Conservation (phyloP, 2,113 vertebrate species). For the Puntigrus tetrazona region DNA sequence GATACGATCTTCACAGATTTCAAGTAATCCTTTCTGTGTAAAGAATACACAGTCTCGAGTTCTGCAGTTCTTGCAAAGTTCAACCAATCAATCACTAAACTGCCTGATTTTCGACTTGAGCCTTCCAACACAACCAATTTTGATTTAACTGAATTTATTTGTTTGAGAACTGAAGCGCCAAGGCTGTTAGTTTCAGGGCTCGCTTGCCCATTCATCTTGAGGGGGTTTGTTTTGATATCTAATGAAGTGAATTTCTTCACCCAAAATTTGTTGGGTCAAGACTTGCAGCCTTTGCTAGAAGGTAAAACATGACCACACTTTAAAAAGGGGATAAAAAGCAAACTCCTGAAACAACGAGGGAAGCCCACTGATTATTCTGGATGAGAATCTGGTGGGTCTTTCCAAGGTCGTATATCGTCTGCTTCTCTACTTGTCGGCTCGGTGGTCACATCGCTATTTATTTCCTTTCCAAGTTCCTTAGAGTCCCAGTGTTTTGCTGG, state of each 20-base stretch:
- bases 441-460: constrained; percentile 51
- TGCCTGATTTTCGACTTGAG: not conserved
- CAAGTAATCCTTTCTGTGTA: constrained; percentile 28
- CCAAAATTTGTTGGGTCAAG: constrained; percentile 35
- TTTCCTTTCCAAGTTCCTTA: constrained; percentile 31
- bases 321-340: constrained; percentile 25
- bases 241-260: constrained; percentile 34
- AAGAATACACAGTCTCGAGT: constrained; percentile 32
- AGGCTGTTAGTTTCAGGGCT: not conserved
- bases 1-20: constrained; percentile 43
- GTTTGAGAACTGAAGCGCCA: constrained; percentile 12
- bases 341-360: constrained; percentile 41
- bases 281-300: constrained; percentile 26
- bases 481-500: constrained; percentile 30
- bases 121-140: constrained; percentile 27
- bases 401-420: constrained; percentile 50
- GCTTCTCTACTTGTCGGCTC: constrained; percentile 40
- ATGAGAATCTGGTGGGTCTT: constrained; percentile 8
- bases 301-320: constrained; percentile 32
- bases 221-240: constrained; percentile 42
- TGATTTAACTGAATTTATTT: constrained; percentile 40
- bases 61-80: constrained; percentile 25
- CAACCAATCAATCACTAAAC: constrained; percentile 46
- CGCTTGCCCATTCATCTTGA: not conserved
- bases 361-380: constrained; percentile 53